Conservation (phyloP, 1,140 invertebrate genomes). For the Atopsyche davidsoni region DNA sequence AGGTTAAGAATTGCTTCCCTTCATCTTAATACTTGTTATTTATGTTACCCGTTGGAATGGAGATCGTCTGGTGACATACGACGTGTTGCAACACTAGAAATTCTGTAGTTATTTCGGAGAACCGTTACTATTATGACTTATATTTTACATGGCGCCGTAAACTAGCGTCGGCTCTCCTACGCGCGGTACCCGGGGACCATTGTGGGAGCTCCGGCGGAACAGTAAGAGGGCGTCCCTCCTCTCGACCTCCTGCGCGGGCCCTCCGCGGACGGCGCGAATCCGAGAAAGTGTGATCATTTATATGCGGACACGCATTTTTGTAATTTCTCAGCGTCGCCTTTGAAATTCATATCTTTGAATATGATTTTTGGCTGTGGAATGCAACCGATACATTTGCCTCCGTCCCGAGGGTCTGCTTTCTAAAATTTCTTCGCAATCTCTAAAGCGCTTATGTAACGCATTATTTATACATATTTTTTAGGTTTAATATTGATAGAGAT, state of each 20-base stretch:
- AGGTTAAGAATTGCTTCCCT: no score
- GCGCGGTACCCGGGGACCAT: background rate
- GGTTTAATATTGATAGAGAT: no score
- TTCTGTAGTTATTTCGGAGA: background rate
- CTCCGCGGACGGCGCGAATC: background rate
- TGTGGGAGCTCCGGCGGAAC: background rate
- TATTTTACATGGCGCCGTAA: background rate
- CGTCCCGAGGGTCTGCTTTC: no score
- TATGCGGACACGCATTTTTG: constrained; percentile 3
- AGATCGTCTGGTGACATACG: background rate
- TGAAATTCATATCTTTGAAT: background rate
- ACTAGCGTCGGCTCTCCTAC: background rate
- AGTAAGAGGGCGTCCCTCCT: background rate
- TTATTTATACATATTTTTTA: no score
- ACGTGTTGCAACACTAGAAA: background rate
- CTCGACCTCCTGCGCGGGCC: background rate
- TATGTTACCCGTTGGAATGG: background rate
- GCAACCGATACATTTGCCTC: background rate
- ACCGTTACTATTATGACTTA: background rate
- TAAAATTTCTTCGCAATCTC: no score
- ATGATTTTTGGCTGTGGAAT: constrained; percentile 5
- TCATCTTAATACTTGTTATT: background rate
- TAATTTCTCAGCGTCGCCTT: constrained; percentile 1
- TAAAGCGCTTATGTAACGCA: no score
- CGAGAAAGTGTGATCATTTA: constrained; percentile 6